Conservation (phyloP, 2,888 invertebrate species). For the Philhelius pedissequus region DNA sequence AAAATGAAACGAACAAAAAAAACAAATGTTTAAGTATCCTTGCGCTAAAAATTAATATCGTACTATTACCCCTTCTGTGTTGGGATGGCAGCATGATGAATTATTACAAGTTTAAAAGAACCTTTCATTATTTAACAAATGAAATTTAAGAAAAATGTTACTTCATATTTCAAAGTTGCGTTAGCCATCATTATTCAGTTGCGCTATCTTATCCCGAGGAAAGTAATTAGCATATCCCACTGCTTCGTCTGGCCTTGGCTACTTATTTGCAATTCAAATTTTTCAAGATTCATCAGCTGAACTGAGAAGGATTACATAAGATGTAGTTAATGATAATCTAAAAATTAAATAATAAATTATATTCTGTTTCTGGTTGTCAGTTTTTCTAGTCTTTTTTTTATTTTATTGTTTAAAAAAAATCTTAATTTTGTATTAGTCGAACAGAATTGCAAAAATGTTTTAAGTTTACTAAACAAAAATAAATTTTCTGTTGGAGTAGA, state of each 20-base stretch:
- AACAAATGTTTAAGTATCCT: no score
- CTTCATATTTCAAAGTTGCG: not conserved
- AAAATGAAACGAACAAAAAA: no score
- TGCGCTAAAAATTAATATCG: not conserved
- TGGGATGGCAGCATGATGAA: not conserved
- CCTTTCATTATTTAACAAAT: not conserved
- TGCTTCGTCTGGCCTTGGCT: not conserved
- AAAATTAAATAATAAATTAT: not conserved
- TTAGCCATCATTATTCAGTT: not conserved
- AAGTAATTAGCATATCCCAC: not conserved
- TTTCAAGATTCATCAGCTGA: not conserved
- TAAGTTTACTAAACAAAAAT: no score
- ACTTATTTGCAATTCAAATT: not conserved
- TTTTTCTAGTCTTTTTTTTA: not conserved
- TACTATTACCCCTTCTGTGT: not conserved
- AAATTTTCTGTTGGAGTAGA: no score
- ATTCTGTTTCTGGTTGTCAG: not conserved
- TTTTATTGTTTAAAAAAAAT: no score
- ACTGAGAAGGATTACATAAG: not conserved
- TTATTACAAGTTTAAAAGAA: not conserved
- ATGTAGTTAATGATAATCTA: not conserved
- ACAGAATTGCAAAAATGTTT: no score
- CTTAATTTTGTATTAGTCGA: no score
- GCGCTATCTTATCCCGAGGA: not conserved
- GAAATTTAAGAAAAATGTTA: no score